These are phyloP conservation scores for Brevimyrus niger DNA, from an alignment of 2,113 vertebrate genomes.

Conservation along the genomic window DNA sequence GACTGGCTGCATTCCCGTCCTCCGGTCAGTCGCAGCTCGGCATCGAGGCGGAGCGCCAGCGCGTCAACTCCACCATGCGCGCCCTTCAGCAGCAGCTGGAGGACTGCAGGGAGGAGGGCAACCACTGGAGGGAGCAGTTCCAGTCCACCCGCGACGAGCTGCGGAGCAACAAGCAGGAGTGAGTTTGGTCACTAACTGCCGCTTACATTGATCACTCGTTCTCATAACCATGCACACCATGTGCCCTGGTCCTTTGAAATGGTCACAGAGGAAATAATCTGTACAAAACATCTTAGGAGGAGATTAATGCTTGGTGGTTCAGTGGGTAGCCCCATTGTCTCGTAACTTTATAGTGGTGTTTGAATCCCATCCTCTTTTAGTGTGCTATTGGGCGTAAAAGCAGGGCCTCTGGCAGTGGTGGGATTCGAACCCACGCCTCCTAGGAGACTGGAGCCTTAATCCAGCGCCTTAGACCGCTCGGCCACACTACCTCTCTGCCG, in stretches of 20 bases:
- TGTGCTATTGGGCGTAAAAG: too few species aligned
- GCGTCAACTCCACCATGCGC: conserved; percentile 68
- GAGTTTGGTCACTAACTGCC: conserved; percentile 29
- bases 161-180: conserved; percentile 78
- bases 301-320: not conserved
- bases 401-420: too few species aligned
- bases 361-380: too few species aligned
- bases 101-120: conserved; percentile 77
- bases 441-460: not conserved
- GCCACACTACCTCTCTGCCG: too few species aligned
- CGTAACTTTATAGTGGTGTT: not conserved
- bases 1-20: not conserved
- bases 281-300: not conserved
- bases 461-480: not conserved
- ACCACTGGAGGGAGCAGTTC: conserved; percentile 88
- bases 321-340: not conserved
- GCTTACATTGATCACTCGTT: not conserved
- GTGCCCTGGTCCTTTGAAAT: not conserved
- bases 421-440: not conserved
- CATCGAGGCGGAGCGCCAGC: conserved; percentile 76
- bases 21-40: conserved; percentile 67
- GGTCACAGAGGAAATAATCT: not conserved
- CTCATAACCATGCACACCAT: not conserved
- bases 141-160: conserved; percentile 81
- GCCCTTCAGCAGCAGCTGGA: conserved; percentile 79